Base-by-base conservation (phyloP, 2,113 vertebrate species). In the Talpa occidentalis region DNA sequence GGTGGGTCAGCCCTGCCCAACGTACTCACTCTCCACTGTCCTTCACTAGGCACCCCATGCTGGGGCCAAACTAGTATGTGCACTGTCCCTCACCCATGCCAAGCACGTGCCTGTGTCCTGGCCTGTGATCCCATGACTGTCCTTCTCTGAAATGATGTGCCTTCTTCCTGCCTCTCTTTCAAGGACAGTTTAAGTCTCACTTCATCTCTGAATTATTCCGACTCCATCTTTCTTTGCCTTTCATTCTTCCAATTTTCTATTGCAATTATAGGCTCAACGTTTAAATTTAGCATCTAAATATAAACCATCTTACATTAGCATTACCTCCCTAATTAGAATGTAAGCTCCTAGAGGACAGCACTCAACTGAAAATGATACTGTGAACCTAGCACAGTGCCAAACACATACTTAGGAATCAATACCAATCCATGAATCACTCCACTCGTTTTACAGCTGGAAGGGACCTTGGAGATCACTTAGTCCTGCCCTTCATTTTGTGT, bases 381-480 rank as follows among this genome's bases (percentile, higher is more conserved):
- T 67, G 60, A 24, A 49, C 42, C 17, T 6, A 67, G 47, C 54
- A 35, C 7, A 37, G n/a, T 42, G 79, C n/a, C 52, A 44, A 76
- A 28, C 6, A 42, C 21, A 40, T 21, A 81, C 49, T 88, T 52
- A 24, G 32, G 83, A 62, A 40, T 91, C 30, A n/a, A 8, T 5
- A 49, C 42, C 52, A 73, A 7, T 28, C 54, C 86, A 2, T 12
- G 32, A 30, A 69, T 47, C 76, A 21, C 7, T 70, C 80, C 12
- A 30, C 49, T 44, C 15, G 42, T 64, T 69, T 66, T 47, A 69
- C 35, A 54, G 56, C 83, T 66, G 22, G 64, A 87, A 90, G 62
- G 83, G 66, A 87, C 92, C 90, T 83, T 84, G 77, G 77, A 92
- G 88, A 56, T 91, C 89, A 87, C 54, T 86, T 87, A 83, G 52